Evolutionary conservation across 2,888 invertebrate genomes (phyloP).

Genomic region (Scrobipalpa atriplicella): DNA sequence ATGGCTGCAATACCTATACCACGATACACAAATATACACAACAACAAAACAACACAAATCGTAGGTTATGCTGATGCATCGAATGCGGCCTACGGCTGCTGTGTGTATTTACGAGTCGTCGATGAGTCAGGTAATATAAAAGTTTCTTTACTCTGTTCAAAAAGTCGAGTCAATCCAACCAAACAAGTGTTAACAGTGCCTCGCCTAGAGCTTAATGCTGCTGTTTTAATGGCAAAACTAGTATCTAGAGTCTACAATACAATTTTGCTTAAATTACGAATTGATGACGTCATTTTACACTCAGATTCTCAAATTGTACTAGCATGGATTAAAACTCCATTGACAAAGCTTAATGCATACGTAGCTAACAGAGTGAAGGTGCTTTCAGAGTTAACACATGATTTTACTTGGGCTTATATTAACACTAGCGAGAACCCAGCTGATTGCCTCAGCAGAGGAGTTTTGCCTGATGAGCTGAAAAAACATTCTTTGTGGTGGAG

Average conservation of each 20-base stretch:
- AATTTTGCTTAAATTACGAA: too few relatives aligned
- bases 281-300: too few relatives aligned
- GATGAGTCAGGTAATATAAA: slow-evolving; percentile 28
- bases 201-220: slow-evolving; percentile 36
- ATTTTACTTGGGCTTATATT: not conserved
- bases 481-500: too few relatives aligned
- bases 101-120: slow-evolving; percentile 32
- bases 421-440: not conserved
- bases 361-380: too few relatives aligned
- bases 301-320: too few relatives aligned
- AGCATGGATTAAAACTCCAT: too few relatives aligned
- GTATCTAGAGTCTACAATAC: slow-evolving; percentile 27
- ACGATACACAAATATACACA: slow-evolving; percentile 16
- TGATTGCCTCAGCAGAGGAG: too few relatives aligned
- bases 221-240: slow-evolving; percentile 33
- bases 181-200: slow-evolving; percentile 29
- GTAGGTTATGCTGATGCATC: slow-evolving; percentile 37
- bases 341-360: too few relatives aligned
- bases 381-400: too few relatives aligned
- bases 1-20: slow-evolving; percentile 32
- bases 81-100: slow-evolving; percentile 31
- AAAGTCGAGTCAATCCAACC: slow-evolving; percentile 1
- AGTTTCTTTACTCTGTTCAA: slow-evolving; percentile 33
- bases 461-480: too few relatives aligned
- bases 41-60: slow-evolving; percentile 14